These are phyloP conservation scores for Hydrotaea cyrtoneurina DNA, from an alignment of 2,888 invertebrate species.

Conservation along the genomic window DNA sequence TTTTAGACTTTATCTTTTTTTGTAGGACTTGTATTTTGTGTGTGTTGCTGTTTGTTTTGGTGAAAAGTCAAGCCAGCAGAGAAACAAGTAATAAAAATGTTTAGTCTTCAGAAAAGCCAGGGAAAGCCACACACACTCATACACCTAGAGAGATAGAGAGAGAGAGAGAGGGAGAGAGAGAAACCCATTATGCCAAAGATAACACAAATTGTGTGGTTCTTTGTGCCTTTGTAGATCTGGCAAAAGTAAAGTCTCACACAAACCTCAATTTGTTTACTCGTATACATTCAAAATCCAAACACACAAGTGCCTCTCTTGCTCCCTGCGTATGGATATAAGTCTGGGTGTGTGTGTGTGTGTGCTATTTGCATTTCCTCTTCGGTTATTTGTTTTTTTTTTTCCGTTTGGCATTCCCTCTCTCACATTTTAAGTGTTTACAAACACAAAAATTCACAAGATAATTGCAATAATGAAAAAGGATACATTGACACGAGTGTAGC, in stretches of 20 bases:
- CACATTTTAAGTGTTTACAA: slow-evolving; percentile 61
- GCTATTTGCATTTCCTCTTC: slow-evolving; percentile 22
- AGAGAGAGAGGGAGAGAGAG: too few relatives aligned
- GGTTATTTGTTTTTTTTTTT: not conserved
- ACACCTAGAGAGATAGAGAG: too few relatives aligned
- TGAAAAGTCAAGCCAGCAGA: slow-evolving; percentile 17
- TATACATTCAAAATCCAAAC: not conserved
- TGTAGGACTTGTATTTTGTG: not conserved
- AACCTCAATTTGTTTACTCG: slow-evolving; percentile 38
- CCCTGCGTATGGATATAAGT: not conserved
- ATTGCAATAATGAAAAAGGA: slow-evolving; percentile 70
- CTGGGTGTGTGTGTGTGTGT: not conserved
- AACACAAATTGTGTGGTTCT: slow-evolving; percentile 37
- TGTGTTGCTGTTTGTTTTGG: slow-evolving; percentile 9
- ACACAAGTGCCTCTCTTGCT: not conserved
- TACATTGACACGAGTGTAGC: slow-evolving; percentile 69
- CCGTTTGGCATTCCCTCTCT: not conserved
- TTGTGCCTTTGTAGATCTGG: slow-evolving; percentile 20
- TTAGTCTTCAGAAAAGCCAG: slow-evolving; percentile 13
- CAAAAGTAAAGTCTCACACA: slow-evolving; percentile 42
- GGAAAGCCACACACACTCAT: too few relatives aligned
- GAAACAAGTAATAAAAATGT: slow-evolving; percentile 30
- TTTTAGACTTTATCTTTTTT: not conserved
- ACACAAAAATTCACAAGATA: slow-evolving; percentile 68
- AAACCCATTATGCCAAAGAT: slow-evolving; percentile 29